A percentile compares a stretch with the other conserved stretches of the same genome.
Conservation (phyloP, 2,113 vertebrate genomes). For the Copsychus sechellarum region DNA sequence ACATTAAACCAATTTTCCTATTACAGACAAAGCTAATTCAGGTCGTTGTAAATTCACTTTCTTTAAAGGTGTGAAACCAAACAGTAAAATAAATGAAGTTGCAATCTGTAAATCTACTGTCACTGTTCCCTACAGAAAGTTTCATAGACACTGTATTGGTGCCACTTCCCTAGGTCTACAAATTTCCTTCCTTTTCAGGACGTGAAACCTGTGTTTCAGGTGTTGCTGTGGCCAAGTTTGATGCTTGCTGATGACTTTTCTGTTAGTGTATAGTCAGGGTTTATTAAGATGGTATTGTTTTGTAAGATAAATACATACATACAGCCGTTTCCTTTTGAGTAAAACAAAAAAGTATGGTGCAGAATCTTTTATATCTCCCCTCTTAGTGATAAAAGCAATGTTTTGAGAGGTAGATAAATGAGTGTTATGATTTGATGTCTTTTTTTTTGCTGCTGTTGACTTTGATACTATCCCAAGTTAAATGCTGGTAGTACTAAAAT, state of each 20-base stretch:
- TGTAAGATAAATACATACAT: neutral
- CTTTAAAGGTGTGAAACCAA: neutral
- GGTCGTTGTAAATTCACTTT: neutral
- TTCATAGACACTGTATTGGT: neutral
- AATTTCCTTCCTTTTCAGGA: neutral
- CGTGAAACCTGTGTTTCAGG: neutral
- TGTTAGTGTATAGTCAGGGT: neutral
- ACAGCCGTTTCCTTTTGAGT: neutral
- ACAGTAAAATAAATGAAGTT: neutral
- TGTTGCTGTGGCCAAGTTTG: neutral
- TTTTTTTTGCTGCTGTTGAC: neutral
- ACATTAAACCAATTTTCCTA: neutral
- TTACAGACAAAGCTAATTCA: neutral
- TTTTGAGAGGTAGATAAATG: neutral
- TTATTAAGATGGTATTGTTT: neutral
- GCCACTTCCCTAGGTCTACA: neutral
- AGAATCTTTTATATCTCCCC: neutral
- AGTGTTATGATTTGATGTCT: neutral
- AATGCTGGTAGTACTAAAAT: neutral
- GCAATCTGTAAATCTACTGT: neutral
- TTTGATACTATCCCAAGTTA: neutral
- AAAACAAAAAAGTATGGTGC: rapidly evolving
- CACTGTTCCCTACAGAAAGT: neutral
- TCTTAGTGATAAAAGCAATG: neutral
- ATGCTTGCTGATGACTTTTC: neutral